Evolutionary conservation across 2,888 invertebrate species (phyloP).

Genomic region (Dynastes maya): DNA sequence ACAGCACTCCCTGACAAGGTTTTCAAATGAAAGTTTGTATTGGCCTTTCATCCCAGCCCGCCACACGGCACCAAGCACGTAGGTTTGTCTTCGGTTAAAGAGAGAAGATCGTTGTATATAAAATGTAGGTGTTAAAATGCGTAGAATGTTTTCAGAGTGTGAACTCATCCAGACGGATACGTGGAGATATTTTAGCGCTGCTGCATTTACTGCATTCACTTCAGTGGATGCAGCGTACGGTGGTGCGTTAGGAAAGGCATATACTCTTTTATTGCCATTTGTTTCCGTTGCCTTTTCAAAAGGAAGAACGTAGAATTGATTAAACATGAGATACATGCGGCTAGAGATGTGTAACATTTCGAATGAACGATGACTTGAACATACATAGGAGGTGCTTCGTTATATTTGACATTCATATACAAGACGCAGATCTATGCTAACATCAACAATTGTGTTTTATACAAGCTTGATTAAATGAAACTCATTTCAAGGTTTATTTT

Average conservation of each 20-base stretch:
- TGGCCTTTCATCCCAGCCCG: background rate
- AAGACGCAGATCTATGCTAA: no score
- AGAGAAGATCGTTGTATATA: slow-evolving; percentile 8
- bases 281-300: background rate
- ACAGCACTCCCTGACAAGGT: background rate
- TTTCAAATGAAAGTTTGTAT: background rate
- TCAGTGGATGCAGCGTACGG: background rate
- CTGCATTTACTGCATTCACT: slow-evolving; percentile 27
- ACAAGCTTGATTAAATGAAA: no score
- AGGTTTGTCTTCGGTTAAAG: background rate
- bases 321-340: slow-evolving; percentile 6
- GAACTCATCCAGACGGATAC: slow-evolving; percentile 19
- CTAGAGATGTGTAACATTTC: background rate
- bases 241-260: background rate
- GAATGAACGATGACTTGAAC: no score
- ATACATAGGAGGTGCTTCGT: no score
- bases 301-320: background rate
- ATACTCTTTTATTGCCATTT: slow-evolving; percentile 1
- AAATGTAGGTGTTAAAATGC: slow-evolving; percentile 44
- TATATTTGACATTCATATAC: no score
- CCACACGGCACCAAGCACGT: background rate
- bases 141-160: slow-evolving; percentile 21
- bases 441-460: no score
- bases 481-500: no score
- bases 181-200: slow-evolving; percentile 35